These are phyloP conservation scores for Rissa tridactyla DNA, from an alignment of 2,113 vertebrate genomes.

Conservation along the genomic window DNA sequence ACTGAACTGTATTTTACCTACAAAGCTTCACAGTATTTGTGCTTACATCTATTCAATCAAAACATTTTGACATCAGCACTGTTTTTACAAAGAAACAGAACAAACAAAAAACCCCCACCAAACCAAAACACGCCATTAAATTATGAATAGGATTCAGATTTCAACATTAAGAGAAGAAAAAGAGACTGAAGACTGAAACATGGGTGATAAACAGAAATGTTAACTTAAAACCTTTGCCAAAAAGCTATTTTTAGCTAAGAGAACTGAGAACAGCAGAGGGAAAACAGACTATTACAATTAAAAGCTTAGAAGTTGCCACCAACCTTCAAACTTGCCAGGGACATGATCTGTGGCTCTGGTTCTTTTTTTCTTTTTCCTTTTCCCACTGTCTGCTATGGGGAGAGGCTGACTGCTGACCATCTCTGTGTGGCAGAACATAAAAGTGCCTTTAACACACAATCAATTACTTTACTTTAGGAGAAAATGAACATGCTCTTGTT, in stretches of 20 bases:
- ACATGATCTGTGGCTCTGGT: conserved; percentile 82
- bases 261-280: neutral
- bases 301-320: conserved; percentile 6
- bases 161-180: neutral
- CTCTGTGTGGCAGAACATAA: conserved; percentile 69
- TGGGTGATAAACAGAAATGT: neutral
- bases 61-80: neutral
- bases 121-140: neutral
- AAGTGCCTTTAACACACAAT: neutral
- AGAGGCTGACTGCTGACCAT: conserved; percentile 88
- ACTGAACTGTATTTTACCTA: neutral
- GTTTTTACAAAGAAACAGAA: neutral
- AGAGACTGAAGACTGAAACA: neutral
- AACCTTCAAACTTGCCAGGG: conserved; percentile 90
- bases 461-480: neutral
- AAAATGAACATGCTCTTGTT: neutral
- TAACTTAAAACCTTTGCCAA: neutral
- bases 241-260: neutral
- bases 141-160: neutral
- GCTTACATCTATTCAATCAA: neutral
- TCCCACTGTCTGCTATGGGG: conserved; percentile 80
- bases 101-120: neutral
- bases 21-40: neutral
- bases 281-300: neutral
- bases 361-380: conserved; percentile 91